phyloP scores from a whole-genome alignment of 2,113 vertebrate species.

The Pogona vitticeps region DNA sequence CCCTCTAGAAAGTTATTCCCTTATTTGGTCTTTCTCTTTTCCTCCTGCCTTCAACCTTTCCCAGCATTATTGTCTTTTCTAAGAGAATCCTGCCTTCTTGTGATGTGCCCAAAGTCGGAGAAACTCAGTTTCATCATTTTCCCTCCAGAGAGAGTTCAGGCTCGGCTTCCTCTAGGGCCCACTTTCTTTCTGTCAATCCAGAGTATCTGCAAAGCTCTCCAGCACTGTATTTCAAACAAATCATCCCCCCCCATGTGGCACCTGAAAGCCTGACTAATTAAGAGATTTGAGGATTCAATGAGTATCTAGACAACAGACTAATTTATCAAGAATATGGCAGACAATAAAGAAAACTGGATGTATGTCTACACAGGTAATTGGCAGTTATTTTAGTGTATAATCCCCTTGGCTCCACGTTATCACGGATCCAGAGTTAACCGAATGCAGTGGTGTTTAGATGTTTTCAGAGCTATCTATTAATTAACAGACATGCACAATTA shows the following conservation, averaged over 20 bases:
- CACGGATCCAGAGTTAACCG: neutral
- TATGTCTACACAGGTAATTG: neutral
- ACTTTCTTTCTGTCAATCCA: no score
- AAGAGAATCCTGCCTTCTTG: no score
- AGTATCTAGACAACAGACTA: neutral
- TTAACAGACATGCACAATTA: neutral
- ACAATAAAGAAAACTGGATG: neutral
- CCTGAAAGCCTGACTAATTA: neutral
- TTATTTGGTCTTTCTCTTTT: no score
- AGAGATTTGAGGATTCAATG: neutral
- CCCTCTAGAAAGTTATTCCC: no score
- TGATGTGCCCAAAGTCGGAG: no score
- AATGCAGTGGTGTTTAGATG: neutral
- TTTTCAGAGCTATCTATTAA: neutral
- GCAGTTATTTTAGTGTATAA: neutral
- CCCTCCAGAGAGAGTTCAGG: no score
- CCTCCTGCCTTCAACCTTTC: no score
- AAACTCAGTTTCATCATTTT: no score
- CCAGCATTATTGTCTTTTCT: no score
- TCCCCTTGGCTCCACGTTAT: neutral
- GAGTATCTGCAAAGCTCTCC: no score
- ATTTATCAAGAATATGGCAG: neutral
- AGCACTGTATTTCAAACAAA: neutral
- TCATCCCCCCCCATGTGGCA: no score
- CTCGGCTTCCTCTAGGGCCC: no score